Conservation (phyloP, 2,888 invertebrate species). For the Drosophila prolongata region DNA sequence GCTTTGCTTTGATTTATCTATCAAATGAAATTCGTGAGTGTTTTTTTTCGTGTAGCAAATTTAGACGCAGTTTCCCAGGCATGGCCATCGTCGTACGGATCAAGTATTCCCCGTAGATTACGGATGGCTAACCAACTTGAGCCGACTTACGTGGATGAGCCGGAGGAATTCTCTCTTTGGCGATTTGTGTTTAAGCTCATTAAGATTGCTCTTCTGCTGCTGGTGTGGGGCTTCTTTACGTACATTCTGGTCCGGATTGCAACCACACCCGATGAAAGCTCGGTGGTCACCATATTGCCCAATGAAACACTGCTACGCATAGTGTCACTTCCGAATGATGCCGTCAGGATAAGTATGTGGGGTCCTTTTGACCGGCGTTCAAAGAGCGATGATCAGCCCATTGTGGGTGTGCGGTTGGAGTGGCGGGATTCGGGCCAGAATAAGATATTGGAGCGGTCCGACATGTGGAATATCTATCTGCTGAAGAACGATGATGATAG, state of each 20-base stretch:
- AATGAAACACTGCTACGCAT: neutral
- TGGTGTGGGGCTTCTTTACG: conserved; percentile 9
- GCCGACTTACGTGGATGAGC: conserved; percentile 2
- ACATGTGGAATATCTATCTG: conserved; percentile 14
- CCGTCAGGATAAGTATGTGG: neutral
- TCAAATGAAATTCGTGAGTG: conserved; percentile 19
- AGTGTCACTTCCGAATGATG: neutral
- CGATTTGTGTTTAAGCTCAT: neutral
- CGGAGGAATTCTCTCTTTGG: neutral
- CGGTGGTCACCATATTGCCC: neutral
- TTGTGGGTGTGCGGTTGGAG: neutral
- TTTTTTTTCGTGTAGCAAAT: neutral
- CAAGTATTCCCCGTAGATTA: neutral
- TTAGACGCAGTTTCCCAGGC: neutral
- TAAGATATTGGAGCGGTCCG: neutral
- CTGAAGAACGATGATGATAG: rapidly evolving
- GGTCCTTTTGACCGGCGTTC: neutral
- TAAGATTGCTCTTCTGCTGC: neutral
- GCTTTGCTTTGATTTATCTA: conserved; percentile 2
- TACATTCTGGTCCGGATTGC: neutral
- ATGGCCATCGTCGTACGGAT: conserved; percentile 3
- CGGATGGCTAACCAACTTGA: neutral
- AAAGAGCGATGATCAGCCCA: neutral
- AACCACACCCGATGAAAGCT: neutral
- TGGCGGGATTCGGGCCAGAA: conserved; percentile 2